Evolutionary conservation across 2,888 invertebrate genomes (phyloP).

Genomic region (Caenorhabditis macrosperma): DNA sequence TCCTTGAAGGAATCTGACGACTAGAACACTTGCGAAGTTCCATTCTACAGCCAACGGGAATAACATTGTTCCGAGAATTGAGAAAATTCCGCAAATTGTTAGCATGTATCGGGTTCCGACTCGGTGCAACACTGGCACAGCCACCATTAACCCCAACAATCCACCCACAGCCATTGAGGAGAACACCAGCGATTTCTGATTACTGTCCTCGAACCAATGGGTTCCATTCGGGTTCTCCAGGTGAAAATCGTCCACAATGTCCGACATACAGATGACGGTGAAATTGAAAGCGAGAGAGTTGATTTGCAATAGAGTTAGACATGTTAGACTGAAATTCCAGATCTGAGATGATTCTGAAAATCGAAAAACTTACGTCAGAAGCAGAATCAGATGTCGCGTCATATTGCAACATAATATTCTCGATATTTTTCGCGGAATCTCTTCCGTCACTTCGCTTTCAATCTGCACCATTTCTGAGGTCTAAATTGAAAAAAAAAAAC

Average conservation of each 20-base stretch:
- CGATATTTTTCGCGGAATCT: constrained; percentile 13
- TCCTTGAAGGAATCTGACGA: constrained; percentile 37
- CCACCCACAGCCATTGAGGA: constrained; percentile 41
- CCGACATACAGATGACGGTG: constrained; percentile 58
- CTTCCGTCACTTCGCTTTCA: constrained; percentile 8
- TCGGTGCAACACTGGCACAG: constrained; percentile 38
- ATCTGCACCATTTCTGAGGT: constrained; percentile 35
- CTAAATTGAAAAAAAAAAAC: constrained; percentile 13
- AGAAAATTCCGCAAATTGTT: constrained; percentile 51
- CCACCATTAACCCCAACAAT: constrained; percentile 31
- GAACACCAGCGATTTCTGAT: constrained; percentile 45
- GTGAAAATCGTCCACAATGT: constrained; percentile 41
- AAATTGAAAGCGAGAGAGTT: constrained; percentile 51
- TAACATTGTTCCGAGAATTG: constrained; percentile 39
- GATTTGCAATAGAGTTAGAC: constrained; percentile 42
- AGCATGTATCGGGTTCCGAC: constrained; percentile 38
- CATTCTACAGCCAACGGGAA: constrained; percentile 42
- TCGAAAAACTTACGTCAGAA: constrained; percentile 48
- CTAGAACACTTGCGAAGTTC: constrained; percentile 30
- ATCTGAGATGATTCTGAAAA: not conserved
- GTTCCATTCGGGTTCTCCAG: constrained; percentile 15
- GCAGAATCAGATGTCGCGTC: constrained; percentile 49
- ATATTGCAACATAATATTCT: constrained; percentile 44
- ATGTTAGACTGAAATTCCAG: constrained; percentile 26
- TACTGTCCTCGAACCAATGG: constrained; percentile 44